Base-by-base conservation (phyloP, 2,888 invertebrate genomes). In the Augochlorella aurata region DNA sequence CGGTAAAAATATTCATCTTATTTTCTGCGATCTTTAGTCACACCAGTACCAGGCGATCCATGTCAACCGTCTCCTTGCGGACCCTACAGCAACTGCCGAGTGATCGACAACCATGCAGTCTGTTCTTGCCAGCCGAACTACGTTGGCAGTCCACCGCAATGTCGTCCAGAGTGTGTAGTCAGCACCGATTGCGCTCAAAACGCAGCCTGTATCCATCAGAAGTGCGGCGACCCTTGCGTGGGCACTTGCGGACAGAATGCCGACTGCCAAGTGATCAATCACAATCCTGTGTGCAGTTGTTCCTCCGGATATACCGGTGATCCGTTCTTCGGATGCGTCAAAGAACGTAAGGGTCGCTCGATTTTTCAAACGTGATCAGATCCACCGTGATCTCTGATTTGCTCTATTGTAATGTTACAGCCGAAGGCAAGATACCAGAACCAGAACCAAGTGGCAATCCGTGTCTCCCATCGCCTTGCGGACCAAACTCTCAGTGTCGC, bases 271-370 rank as follows among this genome's bases (percentile, higher is more conserved):
- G 97, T 97, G 21, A 96, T 97, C 70, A 97, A 97, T 93, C 98
- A 98, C 92, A 97, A 97, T 93, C 97, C 98, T 61, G 95, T 97
- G 85, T 98, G 98, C 94, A 97, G 96, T 92, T 98, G 98, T 93
- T 95, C 95, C 73, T 94, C 95, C 85, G 96, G 96, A 88, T 96
- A 95, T 92, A 95, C 95, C 54, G 98, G 98, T 76, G 97, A 98
- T 94, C 97, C 98, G 80, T 97, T 97, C 92, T 94, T 96, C 77
- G 95, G 96, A 90, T 97, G 97, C 91, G 91, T 95, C 61, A 94
- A 94, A 85, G 95, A 96, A 95, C 78, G 97, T 96, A 95, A 96
- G 96, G 0, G 2, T 58, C 7, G 5, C 38, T 38, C 38, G 38
- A 5, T 5, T 4, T 38, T 47, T 66, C 7, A 14, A 24, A 29